phyloP scores from a whole-genome alignment of 2,113 vertebrate genomes.

The Heteronetta atricapilla region DNA sequence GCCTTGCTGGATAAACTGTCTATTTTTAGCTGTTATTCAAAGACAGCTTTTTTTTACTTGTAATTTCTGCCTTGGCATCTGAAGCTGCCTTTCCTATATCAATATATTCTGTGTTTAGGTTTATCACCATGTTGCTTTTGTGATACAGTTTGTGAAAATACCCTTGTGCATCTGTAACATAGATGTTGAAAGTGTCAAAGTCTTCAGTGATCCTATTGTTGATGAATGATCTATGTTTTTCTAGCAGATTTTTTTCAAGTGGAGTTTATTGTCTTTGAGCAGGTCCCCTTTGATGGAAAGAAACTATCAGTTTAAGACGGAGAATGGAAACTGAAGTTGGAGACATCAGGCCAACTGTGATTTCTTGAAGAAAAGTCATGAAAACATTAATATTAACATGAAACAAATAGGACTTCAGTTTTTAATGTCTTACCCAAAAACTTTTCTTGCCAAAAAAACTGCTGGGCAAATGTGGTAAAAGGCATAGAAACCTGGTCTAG shows the following conservation, averaged over 20 bases:
- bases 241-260: neutral
- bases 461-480: slow-evolving; percentile 17
- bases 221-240: neutral
- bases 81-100: neutral
- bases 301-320: neutral
- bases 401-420: slow-evolving; percentile 11
- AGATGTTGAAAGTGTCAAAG: neutral
- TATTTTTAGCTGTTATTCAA: neutral
- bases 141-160: neutral
- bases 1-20: neutral
- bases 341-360: neutral
- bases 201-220: neutral
- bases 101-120: neutral
- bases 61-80: neutral
- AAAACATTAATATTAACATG: neutral
- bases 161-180: neutral
- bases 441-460: slow-evolving; percentile 15
- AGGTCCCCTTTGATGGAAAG: neutral
- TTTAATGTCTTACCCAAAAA: slow-evolving; percentile 35
- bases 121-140: neutral
- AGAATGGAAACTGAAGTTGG: neutral
- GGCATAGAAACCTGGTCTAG: neutral
- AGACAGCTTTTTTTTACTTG: neutral
- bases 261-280: neutral
- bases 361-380: slow-evolving; percentile 21